Conservation (phyloP, 2,113 vertebrate species). For the Bos javanicus region DNA sequence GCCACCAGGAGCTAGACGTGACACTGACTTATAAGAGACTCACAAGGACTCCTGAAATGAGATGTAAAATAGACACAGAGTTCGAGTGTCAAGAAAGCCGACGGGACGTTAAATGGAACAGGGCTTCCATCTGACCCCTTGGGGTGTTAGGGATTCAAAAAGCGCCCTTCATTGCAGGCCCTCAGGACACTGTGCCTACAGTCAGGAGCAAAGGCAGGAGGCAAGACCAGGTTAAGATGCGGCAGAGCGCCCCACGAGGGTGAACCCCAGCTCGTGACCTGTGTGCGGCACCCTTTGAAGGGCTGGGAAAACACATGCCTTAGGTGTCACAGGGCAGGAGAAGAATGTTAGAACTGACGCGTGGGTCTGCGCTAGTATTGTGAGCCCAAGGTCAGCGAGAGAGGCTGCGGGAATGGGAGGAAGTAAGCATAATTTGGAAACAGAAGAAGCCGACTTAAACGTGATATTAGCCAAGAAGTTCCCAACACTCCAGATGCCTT, state of each 20-base stretch:
- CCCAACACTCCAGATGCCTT: not conserved
- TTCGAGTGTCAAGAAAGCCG: not conserved
- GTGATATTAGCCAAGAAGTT: not conserved
- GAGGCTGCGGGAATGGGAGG: not conserved
- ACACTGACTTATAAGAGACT: not conserved
- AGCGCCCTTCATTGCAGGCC: constrained; percentile 8
- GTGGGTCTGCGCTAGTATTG: not conserved
- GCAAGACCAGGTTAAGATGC: not conserved
- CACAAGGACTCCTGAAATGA: not conserved
- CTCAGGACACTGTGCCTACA: constrained; percentile 18
- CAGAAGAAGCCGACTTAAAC: not conserved
- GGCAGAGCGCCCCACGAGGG: not conserved
- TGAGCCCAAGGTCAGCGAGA: not conserved
- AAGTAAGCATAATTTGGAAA: not conserved
- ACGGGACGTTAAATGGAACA: not conserved
- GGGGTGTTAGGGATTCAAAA: not conserved
- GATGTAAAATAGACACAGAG: not conserved
- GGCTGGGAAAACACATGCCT: not conserved
- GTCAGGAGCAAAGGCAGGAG: not conserved
- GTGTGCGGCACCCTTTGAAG: not conserved
- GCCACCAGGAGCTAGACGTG: constrained; percentile 51
- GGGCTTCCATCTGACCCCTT: not conserved
- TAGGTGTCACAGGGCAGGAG: not conserved
- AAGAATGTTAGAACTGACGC: not conserved
- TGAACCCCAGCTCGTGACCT: not conserved